Base-by-base conservation (phyloP, 2,888 invertebrate genomes). In the Pyrrhosoma nymphula region DNA sequence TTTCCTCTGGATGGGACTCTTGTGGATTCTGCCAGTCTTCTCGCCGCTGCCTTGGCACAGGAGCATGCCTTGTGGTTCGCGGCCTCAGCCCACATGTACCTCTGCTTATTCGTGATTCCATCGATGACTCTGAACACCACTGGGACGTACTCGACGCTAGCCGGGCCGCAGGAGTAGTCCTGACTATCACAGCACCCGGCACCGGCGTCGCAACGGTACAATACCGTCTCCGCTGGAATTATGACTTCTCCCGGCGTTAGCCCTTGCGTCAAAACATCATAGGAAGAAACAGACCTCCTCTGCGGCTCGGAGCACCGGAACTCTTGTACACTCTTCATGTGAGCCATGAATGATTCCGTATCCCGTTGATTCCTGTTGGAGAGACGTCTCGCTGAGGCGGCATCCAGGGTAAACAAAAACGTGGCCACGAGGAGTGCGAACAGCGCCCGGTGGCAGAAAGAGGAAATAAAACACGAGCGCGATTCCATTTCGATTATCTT, bases 141-240 rank as follows among this genome's bases (percentile, higher is more conserved):
- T 16, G 35, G 35, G 60, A 91, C 63, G 39, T 35, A 23, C 4
- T 91, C 60, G 0, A 69, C 69, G 63, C 63, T 23, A 20, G 56
- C 35, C 63, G 30, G 35, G n/a, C 12, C 39, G 39, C 91, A 91
- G 63, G 18, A 6, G 0, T 3, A 10, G 23, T 1, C 6, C 10
- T 30, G 30, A 14, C 35, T 20, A 1, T n/a, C 60, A 23, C 91
- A 91, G 63, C 91, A 91, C 35, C 91, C 91, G 16, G 91, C 23
- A 63, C 91, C 91, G 10, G 30, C 91, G 91, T 91, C 91, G 91
- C 91, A 91, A 18, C 91, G 60, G 60, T 91, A 39, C 23, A 91
- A 39, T 18, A 91, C 91, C 1, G 91, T 91, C 63, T 39, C 20
- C 63, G 23, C 20, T 4, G 91, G 91, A 10, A 3, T 16, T 18